Evolutionary conservation across 2,888 invertebrate species (phyloP).

Genomic region (Polyommatus iphigenia): DNA sequence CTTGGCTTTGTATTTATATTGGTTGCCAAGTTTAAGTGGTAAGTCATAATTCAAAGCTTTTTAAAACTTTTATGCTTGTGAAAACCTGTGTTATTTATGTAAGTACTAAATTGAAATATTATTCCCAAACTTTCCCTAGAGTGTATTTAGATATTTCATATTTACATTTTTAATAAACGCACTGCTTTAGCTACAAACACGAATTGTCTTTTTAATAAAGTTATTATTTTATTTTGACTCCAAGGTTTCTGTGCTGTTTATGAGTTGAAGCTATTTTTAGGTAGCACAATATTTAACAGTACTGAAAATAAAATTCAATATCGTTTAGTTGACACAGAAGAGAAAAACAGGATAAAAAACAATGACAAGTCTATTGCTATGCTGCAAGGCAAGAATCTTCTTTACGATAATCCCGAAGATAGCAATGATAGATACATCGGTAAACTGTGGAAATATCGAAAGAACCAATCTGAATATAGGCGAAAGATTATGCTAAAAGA

Average conservation of each 20-base stretch:
- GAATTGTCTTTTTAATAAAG: constrained; percentile 1
- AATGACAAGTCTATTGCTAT: constrained; percentile 72
- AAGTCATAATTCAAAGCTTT: constrained; percentile 46
- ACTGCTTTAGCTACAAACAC: neutral
- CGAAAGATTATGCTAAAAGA: constrained; percentile 61
- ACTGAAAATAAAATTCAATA: constrained; percentile 57
- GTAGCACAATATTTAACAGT: constrained; percentile 50
- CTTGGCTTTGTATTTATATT: constrained; percentile 86
- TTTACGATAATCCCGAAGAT: constrained; percentile 55
- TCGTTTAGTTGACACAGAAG: constrained; percentile 56
- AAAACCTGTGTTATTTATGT: neutral
- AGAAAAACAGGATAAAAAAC: constrained; percentile 66
- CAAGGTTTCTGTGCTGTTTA: constrained; percentile 23
- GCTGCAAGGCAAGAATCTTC: constrained; percentile 64
- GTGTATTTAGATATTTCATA: neutral
- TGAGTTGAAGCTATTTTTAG: constrained; percentile 51
- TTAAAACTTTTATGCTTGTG: neutral
- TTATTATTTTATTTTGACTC: constrained; percentile 22
- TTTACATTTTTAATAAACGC: neutral
- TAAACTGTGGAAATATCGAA: constrained; percentile 63
- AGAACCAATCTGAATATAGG: constrained; percentile 52
- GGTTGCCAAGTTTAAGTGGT: constrained; percentile 78
- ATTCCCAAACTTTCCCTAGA: neutral
- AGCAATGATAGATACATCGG: constrained; percentile 53
- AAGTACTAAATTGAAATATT: neutral